Percentiles rank a stretch among this genome's conserved stretches.
phyloP scores from a whole-genome alignment of 2,797 vertebrate species.

The Parauchenoglanis punctatus region DNA sequence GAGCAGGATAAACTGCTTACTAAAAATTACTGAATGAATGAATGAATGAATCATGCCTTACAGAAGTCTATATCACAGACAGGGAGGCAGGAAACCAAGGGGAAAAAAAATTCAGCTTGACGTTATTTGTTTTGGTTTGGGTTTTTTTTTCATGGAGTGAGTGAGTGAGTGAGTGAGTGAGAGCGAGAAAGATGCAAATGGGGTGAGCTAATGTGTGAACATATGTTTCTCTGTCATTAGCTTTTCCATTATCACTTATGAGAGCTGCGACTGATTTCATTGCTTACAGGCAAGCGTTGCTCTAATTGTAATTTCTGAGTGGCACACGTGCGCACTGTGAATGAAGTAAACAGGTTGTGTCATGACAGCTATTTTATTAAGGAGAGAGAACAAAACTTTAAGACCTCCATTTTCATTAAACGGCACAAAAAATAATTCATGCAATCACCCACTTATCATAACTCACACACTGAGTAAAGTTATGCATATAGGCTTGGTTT shows the following conservation, averaged over 20 bases:
- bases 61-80: slow-evolving; percentile 29
- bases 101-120: slow-evolving; percentile 34
- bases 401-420: not conserved
- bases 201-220: slow-evolving; percentile 57
- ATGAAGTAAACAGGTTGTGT: slow-evolving; percentile 41
- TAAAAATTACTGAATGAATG: not conserved
- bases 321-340: slow-evolving; percentile 12
- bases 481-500: not conserved
- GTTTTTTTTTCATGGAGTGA: not conserved
- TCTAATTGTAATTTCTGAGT: slow-evolving; percentile 47
- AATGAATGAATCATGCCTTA: not conserved
- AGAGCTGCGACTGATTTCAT: slow-evolving; percentile 52
- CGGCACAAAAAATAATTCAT: not conserved
- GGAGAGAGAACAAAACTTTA: not conserved
- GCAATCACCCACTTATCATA: not conserved
- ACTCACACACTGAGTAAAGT: not conserved
- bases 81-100: slow-evolving; percentile 14
- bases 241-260: slow-evolving; percentile 60
- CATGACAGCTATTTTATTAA: slow-evolving; percentile 31
- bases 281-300: slow-evolving; percentile 54
- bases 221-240: slow-evolving; percentile 62
- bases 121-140: not conserved
- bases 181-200: slow-evolving; percentile 45
- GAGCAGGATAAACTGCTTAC: not conserved
- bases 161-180: slow-evolving; percentile 23